Evolutionary conservation across 1,140 invertebrate genomes (phyloP), one percentile per base, ranked within the genome.

Genomic region (Papilio polytes): DNA sequence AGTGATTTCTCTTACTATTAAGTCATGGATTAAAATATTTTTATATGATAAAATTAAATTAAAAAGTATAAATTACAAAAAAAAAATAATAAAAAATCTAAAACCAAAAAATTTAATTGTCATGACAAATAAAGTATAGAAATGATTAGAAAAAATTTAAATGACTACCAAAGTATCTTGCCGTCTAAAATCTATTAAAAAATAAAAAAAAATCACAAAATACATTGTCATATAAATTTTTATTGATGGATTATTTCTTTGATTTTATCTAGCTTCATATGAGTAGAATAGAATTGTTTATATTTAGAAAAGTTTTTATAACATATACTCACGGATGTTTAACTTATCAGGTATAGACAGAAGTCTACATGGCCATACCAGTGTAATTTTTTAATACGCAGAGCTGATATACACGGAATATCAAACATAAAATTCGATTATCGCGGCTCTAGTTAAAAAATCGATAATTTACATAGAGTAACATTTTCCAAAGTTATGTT

Each of bases 211-310:
- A 8, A 9, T 70, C 26, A 31, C 10, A 66, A 12, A 66, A 66
- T 66, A 31, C 20, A 66, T 15, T 26, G 20, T 22, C 12, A 22
- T 63, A 13, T 13, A 2, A 18, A 13, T 51, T 26, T 63, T 63
- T 26, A 26, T 26, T 9, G 89, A 92, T 89, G 89, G 91, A 15
- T 7, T 70, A 31, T 70, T 70, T 70, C 89, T 93, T 92, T 92
- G 92, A 94, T 92, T 90, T 92, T 83, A 91, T 92, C 91, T 92
- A 92, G 89, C 88, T 90, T 51, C 13, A 76, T 48, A 51, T 51
- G 20, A 12, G 26, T 13, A 31, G 26, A 76, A 53, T 76, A 51
- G 12, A 7, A 20, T 48, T 26, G 12, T 22, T 76, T 53, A 31
- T 15, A 1, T 26, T 41, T n/a, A 73, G 18, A 7, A 53, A 53